Conservation (phyloP, 1,140 invertebrate species). For the Contarinia nasturtii region DNA sequence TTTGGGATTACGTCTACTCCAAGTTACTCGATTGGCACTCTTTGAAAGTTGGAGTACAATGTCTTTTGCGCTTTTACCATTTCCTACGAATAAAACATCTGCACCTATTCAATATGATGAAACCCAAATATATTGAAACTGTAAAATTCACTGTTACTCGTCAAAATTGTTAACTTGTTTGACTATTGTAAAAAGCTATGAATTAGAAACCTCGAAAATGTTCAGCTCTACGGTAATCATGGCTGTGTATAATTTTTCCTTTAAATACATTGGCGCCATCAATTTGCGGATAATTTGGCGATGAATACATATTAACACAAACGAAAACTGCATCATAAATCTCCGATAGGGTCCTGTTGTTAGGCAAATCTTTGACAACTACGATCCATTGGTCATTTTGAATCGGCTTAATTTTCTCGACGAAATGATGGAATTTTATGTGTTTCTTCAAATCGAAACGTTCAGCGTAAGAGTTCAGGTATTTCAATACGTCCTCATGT, state of each 20-base stretch:
- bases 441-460: slow-evolving; percentile 27
- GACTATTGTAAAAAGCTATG: too few species aligned
- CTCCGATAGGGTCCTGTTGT: slow-evolving; percentile 24
- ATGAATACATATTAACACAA: slow-evolving; percentile 69
- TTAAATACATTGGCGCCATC: slow-evolving; percentile 48
- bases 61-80: slow-evolving; percentile 76
- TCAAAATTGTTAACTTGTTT: too few species aligned
- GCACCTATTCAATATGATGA: slow-evolving; percentile 13
- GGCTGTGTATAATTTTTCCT: slow-evolving; percentile 60
- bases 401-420: slow-evolving; percentile 15
- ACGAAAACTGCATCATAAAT: slow-evolving; percentile 65
- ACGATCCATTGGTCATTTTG: slow-evolving; percentile 17
- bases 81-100: slow-evolving; percentile 59
- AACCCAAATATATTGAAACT: too few species aligned
- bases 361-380: slow-evolving; percentile 32
- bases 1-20: too few species aligned
- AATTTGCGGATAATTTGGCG: slow-evolving; percentile 38
- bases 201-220: slow-evolving; percentile 41
- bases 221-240: slow-evolving; percentile 60
- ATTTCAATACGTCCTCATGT: slow-evolving; percentile 59
- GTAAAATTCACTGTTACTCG: too few species aligned
- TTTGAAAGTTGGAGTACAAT: too few species aligned
- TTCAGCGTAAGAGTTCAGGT: slow-evolving; percentile 59
- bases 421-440: too few species aligned
- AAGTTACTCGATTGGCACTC: too few species aligned